Percentiles rank a stretch among this genome's conserved stretches.
Conservation (phyloP, 1,140 invertebrate genomes). For the Catajapyx aquilonaris region DNA sequence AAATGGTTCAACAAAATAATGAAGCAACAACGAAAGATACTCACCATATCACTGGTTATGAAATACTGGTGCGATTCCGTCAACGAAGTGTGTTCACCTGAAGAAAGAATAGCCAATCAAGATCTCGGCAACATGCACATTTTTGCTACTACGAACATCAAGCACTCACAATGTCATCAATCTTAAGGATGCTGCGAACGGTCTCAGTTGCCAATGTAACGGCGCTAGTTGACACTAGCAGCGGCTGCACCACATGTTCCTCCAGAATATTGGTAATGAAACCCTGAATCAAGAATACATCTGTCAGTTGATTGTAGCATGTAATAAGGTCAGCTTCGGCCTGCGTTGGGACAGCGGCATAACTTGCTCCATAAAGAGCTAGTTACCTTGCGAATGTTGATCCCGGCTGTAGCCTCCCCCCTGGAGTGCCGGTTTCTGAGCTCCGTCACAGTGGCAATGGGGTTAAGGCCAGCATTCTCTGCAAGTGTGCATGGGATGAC, state of each 20-base stretch:
- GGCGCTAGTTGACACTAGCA: constrained; percentile 83
- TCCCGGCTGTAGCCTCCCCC: constrained; percentile 63
- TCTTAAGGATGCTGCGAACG: constrained; percentile 93
- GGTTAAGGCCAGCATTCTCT: constrained; percentile 98
- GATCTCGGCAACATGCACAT: too few species aligned
- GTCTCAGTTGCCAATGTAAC: constrained; percentile 91
- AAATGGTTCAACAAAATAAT: too few species aligned
- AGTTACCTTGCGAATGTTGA: constrained; percentile 70
- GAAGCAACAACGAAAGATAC: too few species aligned
- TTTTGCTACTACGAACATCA: too few species aligned
- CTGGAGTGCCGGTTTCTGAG: constrained; percentile 81
- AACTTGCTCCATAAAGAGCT: too few species aligned
- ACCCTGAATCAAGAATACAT: constrained; percentile 29
- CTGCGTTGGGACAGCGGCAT: too few species aligned
- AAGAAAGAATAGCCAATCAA: too few species aligned
- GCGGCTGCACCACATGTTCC: constrained; percentile 93
- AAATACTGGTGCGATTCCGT: too few species aligned
- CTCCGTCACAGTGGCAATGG: constrained; percentile 93
- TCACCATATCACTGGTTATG: too few species aligned
- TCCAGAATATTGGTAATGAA: constrained; percentile 89
- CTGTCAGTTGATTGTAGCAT: neutral
- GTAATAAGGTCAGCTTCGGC: too few species aligned
- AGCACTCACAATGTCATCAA: constrained; percentile 78
- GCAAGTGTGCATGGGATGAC: constrained; percentile 93
- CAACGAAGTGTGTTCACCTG: too few species aligned